Percentiles rank a stretch among this genome's conserved stretches.
phyloP scores from a whole-genome alignment of 2,113 vertebrate species.

The Miniopterus natalensis region DNA sequence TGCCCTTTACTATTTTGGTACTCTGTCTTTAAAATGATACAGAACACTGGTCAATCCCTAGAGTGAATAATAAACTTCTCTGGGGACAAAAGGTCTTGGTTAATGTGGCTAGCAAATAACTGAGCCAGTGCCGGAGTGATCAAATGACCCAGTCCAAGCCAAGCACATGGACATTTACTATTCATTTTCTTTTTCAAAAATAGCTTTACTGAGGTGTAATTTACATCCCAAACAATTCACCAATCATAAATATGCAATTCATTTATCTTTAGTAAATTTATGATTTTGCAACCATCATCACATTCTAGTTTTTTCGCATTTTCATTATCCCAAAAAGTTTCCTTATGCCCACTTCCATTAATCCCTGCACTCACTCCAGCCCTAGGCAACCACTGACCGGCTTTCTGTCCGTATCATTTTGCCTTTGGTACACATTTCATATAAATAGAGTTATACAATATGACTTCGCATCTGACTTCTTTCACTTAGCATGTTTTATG shows the following conservation, averaged over 20 bases:
- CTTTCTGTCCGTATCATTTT: not conserved
- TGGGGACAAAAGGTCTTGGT: constrained; percentile 23
- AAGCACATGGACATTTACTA: not conserved
- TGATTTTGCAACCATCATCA: not conserved
- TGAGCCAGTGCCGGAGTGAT: not conserved
- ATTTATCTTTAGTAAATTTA: not conserved
- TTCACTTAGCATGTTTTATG: not conserved
- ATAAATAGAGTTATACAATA: not conserved
- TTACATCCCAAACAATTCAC: constrained; percentile 17
- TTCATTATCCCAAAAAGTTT: not conserved
- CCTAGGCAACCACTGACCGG: not conserved
- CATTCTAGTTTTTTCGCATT: not conserved
- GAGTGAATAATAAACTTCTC: constrained; percentile 44
- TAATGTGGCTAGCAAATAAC: constrained; percentile 54
- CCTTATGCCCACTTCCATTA: not conserved
- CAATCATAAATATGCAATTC: not conserved
- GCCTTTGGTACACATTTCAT: not conserved
- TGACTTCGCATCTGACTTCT: not conserved
- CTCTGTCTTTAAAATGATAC: constrained; percentile 64
- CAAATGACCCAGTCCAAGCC: not conserved
- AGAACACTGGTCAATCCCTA: not conserved
- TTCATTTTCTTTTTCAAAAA: not conserved
- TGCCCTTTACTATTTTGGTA: constrained; percentile 52
- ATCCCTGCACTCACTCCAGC: not conserved
- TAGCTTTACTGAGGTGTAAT: not conserved